A percentile compares a stretch with the other conserved stretches of the same genome.
Conservation (phyloP, 2,888 invertebrate genomes). For the Dynastes grantii region DNA sequence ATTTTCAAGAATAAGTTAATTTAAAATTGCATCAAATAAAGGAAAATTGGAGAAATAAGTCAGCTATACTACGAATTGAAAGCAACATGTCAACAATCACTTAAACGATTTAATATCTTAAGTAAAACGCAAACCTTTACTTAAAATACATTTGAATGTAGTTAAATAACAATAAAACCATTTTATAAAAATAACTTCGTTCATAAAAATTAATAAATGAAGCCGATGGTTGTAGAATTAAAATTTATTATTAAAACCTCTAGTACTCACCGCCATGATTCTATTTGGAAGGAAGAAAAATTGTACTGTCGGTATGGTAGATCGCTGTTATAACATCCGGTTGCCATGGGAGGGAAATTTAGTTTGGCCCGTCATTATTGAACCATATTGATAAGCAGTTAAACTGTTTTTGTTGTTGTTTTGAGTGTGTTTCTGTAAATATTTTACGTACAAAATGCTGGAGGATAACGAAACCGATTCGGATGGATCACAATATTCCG, state of each 20-base stretch:
- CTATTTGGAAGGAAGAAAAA: conserved; percentile 60
- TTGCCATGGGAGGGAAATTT: conserved; percentile 63
- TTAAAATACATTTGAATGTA: conserved; percentile 4
- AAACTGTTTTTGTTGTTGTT: not conserved
- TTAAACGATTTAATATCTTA: not conserved
- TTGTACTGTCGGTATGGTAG: conserved; percentile 48
- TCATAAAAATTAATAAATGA: not conserved
- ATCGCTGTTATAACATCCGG: conserved; percentile 45
- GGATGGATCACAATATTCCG: conserved; percentile 22
- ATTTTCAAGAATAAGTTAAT: too few relatives aligned
- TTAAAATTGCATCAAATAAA: too few relatives aligned
- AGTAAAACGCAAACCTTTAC: not conserved
- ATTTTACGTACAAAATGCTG: conserved; percentile 17
- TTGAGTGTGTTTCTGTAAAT: not conserved
- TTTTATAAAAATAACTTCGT: conserved; percentile 17
- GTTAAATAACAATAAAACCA: not conserved
- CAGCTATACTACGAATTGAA: not conserved
- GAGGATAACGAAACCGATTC: conserved; percentile 11
- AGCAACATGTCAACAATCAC: conserved; percentile 23
- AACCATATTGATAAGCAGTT: not conserved
- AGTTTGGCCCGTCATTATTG: conserved; percentile 53
- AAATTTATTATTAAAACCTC: conserved; percentile 1
- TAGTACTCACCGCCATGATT: conserved; percentile 67
- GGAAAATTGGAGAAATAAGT: too few relatives aligned
- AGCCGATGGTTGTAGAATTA: conserved; percentile 59